Evolutionary conservation across 2,888 invertebrate species (phyloP).

Genomic region (Germaria angustata): DNA sequence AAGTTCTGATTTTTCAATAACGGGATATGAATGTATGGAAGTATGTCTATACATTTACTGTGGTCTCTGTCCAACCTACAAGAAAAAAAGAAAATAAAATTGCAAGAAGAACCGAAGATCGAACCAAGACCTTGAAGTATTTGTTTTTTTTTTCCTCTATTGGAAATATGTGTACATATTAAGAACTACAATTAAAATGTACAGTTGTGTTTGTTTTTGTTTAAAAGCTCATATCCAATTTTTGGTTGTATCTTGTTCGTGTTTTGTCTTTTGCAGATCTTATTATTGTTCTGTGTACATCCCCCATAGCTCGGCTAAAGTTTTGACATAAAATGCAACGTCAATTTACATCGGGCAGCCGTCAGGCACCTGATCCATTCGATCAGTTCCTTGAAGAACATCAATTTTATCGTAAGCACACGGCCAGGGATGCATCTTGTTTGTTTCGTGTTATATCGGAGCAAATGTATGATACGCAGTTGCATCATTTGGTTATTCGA

Average conservation of each 20-base stretch:
- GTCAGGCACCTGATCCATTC: constrained; percentile 79
- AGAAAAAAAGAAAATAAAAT: too few species aligned
- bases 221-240: neutral
- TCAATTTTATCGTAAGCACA: constrained; percentile 92
- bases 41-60: too few species aligned
- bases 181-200: constrained; percentile 2
- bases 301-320: neutral
- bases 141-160: constrained; percentile 11
- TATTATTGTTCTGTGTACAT: constrained; percentile 41
- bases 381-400: constrained; percentile 90
- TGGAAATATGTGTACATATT: neutral
- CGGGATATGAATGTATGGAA: neutral
- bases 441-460: constrained; percentile 94
- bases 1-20: neutral
- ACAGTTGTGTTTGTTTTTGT: constrained; percentile 57
- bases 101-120: neutral
- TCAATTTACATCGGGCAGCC: constrained; percentile 78
- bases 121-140: constrained; percentile 47
- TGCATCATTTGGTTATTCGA: constrained; percentile 87
- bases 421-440: constrained; percentile 93
- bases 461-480: constrained; percentile 86
- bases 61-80: too few species aligned
- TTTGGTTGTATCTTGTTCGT: constrained; percentile 12
- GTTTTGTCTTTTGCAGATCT: constrained; percentile 28
- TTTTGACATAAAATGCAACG: constrained; percentile 70